Evolutionary conservation across 1,140 invertebrate genomes (phyloP), one percentile per base, ranked within the genome.

Genomic region (Laupala kohalensis): DNA sequence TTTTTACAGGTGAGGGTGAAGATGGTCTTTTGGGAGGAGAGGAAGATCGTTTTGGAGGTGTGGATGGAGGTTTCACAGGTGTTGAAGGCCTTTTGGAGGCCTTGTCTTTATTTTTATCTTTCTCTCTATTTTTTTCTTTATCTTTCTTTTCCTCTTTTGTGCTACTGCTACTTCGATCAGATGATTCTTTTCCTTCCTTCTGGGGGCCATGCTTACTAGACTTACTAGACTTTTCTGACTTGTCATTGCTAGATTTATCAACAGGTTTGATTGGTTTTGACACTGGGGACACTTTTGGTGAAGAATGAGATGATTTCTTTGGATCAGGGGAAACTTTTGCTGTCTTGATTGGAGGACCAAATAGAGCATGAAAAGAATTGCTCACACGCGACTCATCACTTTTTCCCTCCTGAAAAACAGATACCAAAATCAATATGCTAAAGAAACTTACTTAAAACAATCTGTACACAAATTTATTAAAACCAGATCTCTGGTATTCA

Each of bases 301-400:
- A 75, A 5, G 67, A 73, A 9, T 72, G 69, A 65, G 74, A 69
- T 62, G 69, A 67, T 69, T 72, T 72, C 76, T 89, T 88, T 25
- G 86, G 84, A 53, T 90, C 88, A 1, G 86, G 84, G 26, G 86
- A 87, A 66, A 85, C 80, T 80, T 87, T 89, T 4, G 83, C 83
- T 4, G 83, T 83, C 5, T 86, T 86, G 72, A 94, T 89, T 1
- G 92, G 91, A 29, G 88, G 80, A 0, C 92, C 92, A 82, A 94
- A 94, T 67, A 95, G 80, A 73, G 87, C 89, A 62, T 87, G 87
- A 80, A 93, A 94, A 67, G 87, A 86, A 76, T 85, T 88, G 73
- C 53, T 72, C 9, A 67, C 29, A 29, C 71, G 65, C 24, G 66
- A 28, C 62, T 72, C 71, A 29, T 72, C 71, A 67, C 67, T 67